Percentiles rank a stretch among this genome's conserved stretches.
Conservation (phyloP, 2,797 vertebrate genomes). For the Pogonophryne albipinna region DNA sequence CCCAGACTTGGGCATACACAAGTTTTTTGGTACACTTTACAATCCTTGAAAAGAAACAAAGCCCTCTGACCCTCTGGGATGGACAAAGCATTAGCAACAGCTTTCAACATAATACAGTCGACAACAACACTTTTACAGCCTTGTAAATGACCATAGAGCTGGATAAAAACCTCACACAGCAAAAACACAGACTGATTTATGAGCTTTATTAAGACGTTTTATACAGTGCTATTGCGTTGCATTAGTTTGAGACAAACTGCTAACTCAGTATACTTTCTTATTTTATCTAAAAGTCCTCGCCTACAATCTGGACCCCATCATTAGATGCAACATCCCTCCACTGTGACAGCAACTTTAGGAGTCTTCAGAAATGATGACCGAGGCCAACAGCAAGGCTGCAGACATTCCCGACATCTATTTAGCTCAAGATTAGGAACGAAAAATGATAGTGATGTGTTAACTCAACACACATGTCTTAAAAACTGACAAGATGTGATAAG, state of each 20-base stretch:
- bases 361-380: slow-evolving; percentile 7
- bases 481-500: slow-evolving; percentile 51
- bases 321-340: background rate
- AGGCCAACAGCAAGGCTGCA: slow-evolving; percentile 25
- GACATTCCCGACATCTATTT: slow-evolving; percentile 28
- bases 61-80: background rate
- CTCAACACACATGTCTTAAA: slow-evolving; percentile 21
- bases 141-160: background rate
- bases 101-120: background rate
- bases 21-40: background rate
- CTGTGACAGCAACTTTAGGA: slow-evolving; percentile 9
- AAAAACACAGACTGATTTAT: background rate
- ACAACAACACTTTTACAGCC: background rate
- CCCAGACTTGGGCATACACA: background rate
- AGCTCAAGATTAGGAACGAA: slow-evolving; percentile 38
- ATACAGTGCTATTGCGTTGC: background rate
- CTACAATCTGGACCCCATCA: background rate
- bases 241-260: background rate
- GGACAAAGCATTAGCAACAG: slow-evolving; percentile 9
- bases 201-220: background rate
- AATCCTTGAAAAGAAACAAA: background rate
- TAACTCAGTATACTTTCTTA: slow-evolving; percentile 2
- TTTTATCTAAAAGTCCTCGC: slow-evolving; percentile 5
- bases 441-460: slow-evolving; percentile 45
- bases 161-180: background rate